phyloP scores from a whole-genome alignment of 2,888 invertebrate genomes.

The Coelinius sp. region DNA sequence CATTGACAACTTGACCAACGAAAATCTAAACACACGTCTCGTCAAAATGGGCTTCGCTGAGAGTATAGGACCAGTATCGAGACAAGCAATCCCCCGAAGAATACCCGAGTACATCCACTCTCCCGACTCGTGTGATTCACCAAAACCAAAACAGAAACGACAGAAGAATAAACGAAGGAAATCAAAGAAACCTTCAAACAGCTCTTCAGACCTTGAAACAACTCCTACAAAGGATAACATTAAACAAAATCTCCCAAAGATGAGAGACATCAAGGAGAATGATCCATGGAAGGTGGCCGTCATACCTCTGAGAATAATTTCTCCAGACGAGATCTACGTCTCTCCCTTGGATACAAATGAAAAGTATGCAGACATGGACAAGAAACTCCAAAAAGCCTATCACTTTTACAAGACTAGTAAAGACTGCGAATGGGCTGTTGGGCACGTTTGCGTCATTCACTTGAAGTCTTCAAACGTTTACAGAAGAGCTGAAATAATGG shows the following conservation, averaged over 20 bases:
- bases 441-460: conserved; percentile 73
- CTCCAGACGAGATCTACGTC: conserved; percentile 77
- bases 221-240: not conserved
- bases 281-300: conserved; percentile 72
- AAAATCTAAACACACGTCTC: conserved; percentile 73
- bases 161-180: conserved; percentile 3
- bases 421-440: conserved; percentile 71
- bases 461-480: conserved; percentile 74
- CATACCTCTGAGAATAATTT: conserved; percentile 72
- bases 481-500: conserved; percentile 76
- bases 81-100: not conserved
- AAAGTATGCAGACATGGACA: conserved; percentile 71
- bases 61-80: conserved; percentile 70
- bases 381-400: conserved; percentile 75
- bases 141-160: conserved; percentile 1
- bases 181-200: not conserved
- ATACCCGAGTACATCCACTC: not conserved
- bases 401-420: conserved; percentile 44
- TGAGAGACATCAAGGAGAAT: conserved; percentile 28
- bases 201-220: not conserved
- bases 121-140: not conserved
- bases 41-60: conserved; percentile 72
- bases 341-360: conserved; percentile 72
- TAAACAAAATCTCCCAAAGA: too few relatives aligned
- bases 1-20: conserved; percentile 56